phyloP scores from a whole-genome alignment of 2,797 vertebrate genomes.

The Phoxinus dragarum region DNA sequence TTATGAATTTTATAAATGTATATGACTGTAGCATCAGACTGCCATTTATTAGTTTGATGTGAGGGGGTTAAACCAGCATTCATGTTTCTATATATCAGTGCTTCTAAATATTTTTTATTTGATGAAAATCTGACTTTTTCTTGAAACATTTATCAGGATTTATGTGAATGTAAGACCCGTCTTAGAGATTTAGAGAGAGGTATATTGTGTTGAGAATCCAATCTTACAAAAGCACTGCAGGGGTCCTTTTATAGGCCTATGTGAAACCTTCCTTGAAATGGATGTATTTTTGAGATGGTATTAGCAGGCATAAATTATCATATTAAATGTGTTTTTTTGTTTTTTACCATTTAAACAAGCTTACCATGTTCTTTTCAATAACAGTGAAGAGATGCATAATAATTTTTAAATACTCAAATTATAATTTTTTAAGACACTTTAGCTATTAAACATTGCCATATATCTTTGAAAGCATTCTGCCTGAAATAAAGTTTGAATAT shows the following conservation, averaged over 20 bases:
- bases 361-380: not conserved
- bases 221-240: not conserved
- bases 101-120: not conserved
- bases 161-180: not conserved
- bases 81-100: not conserved
- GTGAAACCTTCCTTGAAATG: not conserved
- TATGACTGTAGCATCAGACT: slow-evolving; percentile 4
- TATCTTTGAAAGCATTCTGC: not conserved
- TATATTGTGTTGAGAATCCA: slow-evolving; percentile 16
- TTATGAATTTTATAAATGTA: not conserved
- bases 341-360: not conserved
- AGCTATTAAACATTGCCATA: not conserved
- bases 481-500: slow-evolving; percentile 34
- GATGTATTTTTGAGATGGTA: not conserved
- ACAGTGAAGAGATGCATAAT: not conserved
- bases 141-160: not conserved
- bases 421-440: not conserved
- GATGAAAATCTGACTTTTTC: not conserved
- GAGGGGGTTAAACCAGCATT: slow-evolving; percentile 1
- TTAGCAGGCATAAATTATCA: not conserved
- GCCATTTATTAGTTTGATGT: slow-evolving; percentile 13
- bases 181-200: not conserved
- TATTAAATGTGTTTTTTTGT: not conserved
- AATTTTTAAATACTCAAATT: not conserved
- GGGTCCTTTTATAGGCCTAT: slow-evolving; percentile 2